Evolutionary conservation across 2,113 vertebrate genomes (phyloP).

Genomic region (Spermophilus dauricus): DNA sequence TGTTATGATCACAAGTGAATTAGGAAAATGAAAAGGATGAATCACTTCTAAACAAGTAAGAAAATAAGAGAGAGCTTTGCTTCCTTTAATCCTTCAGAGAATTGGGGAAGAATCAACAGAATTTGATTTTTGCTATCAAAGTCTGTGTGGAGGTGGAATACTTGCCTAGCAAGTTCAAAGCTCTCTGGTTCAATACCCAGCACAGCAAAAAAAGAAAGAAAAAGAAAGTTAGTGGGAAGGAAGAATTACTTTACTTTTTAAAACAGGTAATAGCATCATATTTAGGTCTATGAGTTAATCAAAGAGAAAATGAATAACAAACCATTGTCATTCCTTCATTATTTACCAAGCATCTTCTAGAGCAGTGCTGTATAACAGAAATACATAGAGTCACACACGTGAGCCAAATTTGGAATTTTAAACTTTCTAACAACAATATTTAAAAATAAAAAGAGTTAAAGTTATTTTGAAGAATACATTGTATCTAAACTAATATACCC

Average conservation of each 20-base stretch:
- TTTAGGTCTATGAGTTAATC: not conserved
- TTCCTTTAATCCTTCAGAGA: not conserved
- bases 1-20: not conserved
- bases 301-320: not conserved
- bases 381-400: not conserved
- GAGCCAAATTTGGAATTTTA: not conserved
- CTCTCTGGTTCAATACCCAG: not conserved
- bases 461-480: not conserved
- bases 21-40: not conserved
- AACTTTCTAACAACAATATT: not conserved
- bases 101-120: not conserved
- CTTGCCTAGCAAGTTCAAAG: not conserved
- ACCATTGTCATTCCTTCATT: not conserved
- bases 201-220: not conserved
- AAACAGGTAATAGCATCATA: not conserved
- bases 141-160: not conserved
- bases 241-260: not conserved
- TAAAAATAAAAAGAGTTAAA: not conserved
- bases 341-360: not conserved
- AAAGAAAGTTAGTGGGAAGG: not conserved
- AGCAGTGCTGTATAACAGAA: not conserved
- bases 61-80: not conserved
- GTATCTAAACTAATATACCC: not conserved
- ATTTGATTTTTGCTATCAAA: conserved; percentile 19
- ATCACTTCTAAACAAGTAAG: not conserved